Percentiles rank a stretch among this genome's conserved stretches.
Conservation (phyloP, 2,797 vertebrate genomes). For the Zalophus californianus region DNA sequence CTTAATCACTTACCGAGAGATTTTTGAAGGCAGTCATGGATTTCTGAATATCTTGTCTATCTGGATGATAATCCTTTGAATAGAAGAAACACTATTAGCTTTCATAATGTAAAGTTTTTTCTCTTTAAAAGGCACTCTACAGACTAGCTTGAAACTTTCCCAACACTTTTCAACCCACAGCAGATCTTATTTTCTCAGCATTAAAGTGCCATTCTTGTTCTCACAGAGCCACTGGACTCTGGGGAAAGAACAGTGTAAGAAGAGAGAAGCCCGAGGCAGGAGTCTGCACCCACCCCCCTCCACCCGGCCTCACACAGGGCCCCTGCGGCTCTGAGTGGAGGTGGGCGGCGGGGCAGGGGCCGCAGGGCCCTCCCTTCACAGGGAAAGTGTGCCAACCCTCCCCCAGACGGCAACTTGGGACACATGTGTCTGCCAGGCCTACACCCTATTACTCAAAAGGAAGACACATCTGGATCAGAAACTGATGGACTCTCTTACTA, state of each 20-base stretch:
- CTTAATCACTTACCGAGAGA: constrained; percentile 92
- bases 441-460: neutral
- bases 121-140: neutral
- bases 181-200: neutral
- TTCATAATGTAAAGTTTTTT: neutral
- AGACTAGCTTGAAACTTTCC: neutral
- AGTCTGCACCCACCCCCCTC: neutral
- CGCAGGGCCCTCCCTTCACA: accelerated
- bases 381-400: neutral
- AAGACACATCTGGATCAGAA: accelerated
- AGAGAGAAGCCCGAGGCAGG: neutral
- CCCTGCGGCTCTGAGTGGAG: neutral
- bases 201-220: neutral
- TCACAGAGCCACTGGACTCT: neutral
- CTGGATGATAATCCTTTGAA: constrained; percentile 94
- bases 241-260: neutral
- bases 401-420: neutral
- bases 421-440: neutral
- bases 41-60: constrained; percentile 96
- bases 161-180: neutral
- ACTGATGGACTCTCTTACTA: no score
- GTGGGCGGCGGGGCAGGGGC: no score
- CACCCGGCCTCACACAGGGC: no score
- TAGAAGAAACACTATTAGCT: constrained; percentile 65
- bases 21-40: constrained; percentile 97